A percentile compares a stretch with the other conserved stretches of the same genome.
phyloP scores from a whole-genome alignment of 2,888 invertebrate genomes.

The Rhyacophila evoluta region DNA sequence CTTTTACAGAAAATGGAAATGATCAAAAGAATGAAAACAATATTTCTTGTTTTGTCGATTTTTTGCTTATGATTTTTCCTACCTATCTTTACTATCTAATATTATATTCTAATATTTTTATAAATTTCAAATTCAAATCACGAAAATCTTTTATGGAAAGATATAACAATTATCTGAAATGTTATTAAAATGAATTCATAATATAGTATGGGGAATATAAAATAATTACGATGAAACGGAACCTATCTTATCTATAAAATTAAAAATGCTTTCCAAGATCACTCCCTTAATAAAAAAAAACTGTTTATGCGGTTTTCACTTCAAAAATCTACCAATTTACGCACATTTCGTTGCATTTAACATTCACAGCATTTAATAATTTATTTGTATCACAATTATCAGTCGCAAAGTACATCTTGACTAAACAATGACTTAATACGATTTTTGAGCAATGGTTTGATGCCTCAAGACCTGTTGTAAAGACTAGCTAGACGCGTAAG shows the following conservation, averaged over 20 bases:
- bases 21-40: neutral
- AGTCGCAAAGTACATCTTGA: slow-evolving; percentile 48
- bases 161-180: neutral
- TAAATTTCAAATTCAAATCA: neutral
- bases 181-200: neutral
- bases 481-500: slow-evolving; percentile 75
- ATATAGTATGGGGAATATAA: neutral
- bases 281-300: neutral
- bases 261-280: slow-evolving; percentile 21
- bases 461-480: slow-evolving; percentile 54
- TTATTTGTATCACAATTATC: slow-evolving; percentile 56
- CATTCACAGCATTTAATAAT: slow-evolving; percentile 38
- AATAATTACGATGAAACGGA: neutral
- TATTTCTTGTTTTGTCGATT: neutral
- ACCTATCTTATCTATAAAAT: slow-evolving; percentile 10
- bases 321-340: slow-evolving; percentile 30
- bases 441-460: slow-evolving; percentile 48
- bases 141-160: neutral
- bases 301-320: neutral
- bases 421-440: slow-evolving; percentile 31
- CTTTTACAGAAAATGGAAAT: slow-evolving; percentile 19
- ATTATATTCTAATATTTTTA: neutral
- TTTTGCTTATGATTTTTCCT: neutral
- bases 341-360: slow-evolving; percentile 39
- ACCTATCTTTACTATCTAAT: neutral